These are phyloP conservation scores for Leptura quadrifasciata DNA, from an alignment of 2,888 invertebrate species.

Conservation along the genomic window DNA sequence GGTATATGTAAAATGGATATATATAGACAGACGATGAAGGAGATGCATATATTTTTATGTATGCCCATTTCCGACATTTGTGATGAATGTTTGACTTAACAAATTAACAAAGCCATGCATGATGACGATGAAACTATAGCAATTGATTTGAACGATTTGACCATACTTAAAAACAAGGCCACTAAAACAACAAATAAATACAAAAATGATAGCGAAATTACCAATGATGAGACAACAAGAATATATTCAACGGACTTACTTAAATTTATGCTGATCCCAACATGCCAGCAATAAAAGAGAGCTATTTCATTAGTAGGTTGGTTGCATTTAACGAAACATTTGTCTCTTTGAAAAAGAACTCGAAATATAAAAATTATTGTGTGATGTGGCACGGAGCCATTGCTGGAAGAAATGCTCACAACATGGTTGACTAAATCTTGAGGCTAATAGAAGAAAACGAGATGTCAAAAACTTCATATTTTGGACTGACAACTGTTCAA, in stretches of 20 bases:
- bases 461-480: slow-evolving; percentile 4
- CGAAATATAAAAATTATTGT: slow-evolving; percentile 34
- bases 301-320: slow-evolving; percentile 43
- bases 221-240: neutral
- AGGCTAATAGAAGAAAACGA: slow-evolving; percentile 5
- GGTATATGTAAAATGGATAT: neutral
- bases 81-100: neutral
- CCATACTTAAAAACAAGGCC: neutral
- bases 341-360: slow-evolving; percentile 34
- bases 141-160: slow-evolving; percentile 1
- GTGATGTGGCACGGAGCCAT: slow-evolving; percentile 47
- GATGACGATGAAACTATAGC: neutral
- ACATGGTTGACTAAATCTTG: slow-evolving; percentile 42
- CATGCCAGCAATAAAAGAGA: slow-evolving; percentile 45
- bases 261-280: slow-evolving; percentile 42
- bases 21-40: slow-evolving; percentile 12
- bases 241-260: slow-evolving; percentile 45
- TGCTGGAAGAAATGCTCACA: slow-evolving; percentile 34
- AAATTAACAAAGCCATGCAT: neutral
- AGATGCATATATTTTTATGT: slow-evolving; percentile 13
- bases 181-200: slow-evolving; percentile 8
- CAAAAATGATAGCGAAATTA: neutral
- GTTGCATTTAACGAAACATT: slow-evolving; percentile 43
- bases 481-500: slow-evolving; percentile 12
- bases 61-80: slow-evolving; percentile 9